Evolutionary conservation across 2,797 vertebrate genomes (phyloP), one percentile per base, ranked within the genome.

Genomic region (Sciurus vulgaris): DNA sequence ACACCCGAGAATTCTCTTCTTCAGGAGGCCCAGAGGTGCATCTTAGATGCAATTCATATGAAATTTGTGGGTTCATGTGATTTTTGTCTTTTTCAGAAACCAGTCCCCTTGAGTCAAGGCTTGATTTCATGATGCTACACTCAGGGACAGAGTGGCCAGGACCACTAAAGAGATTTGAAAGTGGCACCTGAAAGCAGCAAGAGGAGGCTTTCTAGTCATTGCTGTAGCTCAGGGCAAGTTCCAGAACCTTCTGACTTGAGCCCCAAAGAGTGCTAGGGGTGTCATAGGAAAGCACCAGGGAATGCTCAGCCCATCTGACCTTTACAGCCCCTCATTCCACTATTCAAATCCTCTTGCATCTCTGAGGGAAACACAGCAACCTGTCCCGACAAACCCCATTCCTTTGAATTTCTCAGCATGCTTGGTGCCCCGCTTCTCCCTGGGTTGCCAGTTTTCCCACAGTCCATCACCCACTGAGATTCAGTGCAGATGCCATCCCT

Each of bases 391-490:
- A 54, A 24, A 12, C 28, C 14, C 22, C 13, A 5, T 9, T 5
- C 30, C 24, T 51, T 67, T 51, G n/a, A 59, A 67, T 24, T 54
- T 47, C 9, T 51, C 7, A 20, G 59, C 38, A 69, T 41, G 14
- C 38, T n/a, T 0, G 0, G 17, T 54, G 41, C 22, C 30, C 65
- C 7, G 35, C 54, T 61, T 30, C 76, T 30, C 26, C 26, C 44
- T 30, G 51, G 33, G 38, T 61, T 22, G 44, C 44, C 7, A 0
- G 22, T 8, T 91, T 61, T 20, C 65, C 78, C 61, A 33, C 44
- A 69, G 14, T 2, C 35, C 2, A 0, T 28, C 14, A 18, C 38
- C 47, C 17, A 0, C 1, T 24, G 7, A 47, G 59, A 30, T 82
- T 35, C 30, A 51, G 63, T 3, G 26, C 38, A 24, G 47, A 33